Base-by-base conservation (phyloP, 2,113 vertebrate species). In the Oophaga pumilio region DNA sequence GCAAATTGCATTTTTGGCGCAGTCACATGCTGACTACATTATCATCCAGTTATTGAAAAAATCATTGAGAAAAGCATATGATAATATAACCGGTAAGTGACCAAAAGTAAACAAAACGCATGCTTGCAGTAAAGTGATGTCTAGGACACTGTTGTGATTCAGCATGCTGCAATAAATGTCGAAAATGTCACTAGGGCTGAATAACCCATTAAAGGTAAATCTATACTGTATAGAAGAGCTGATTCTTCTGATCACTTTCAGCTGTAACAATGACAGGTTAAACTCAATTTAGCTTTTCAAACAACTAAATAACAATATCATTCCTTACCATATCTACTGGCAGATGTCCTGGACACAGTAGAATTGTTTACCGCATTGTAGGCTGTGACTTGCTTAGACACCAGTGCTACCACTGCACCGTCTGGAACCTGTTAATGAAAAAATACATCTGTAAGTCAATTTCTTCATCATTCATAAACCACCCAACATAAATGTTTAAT, bases 331-430 rank as follows among this genome's bases (percentile, higher is more conserved):
- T 99, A 99, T 95, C 99, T 99, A 91, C 98, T 99, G 3, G 98
- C 98, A 18, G 98, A 99, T 0, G 98, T 99, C 90, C 98, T 94
- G 69, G 98, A 99, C 28, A 99, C 97, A 0, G 97, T 99, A 88
- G 97, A 99, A 93, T 98, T 99, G 93, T 99, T 99, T 28, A 98
- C 97, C 8, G 97, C 97, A 0, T 99, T 99, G 92, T 99, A 99
- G 76, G 97, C 97, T 59, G 97, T 98, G 78, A 99, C 98, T 94
- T 99, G 98, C 91, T 99, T 99, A 90, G 98, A 98, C 86, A 99
- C 97, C 84, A 99, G 91, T 15, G 98, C 98, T 89, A 99, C 97
- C 89, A 99, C 94, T 0, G 97, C 96, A 20, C 97, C 97, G 93
- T 99, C 98, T 77, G 97, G 94, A 6, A 98, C 98, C 98, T 99